Percentiles rank a stretch among this genome's conserved stretches.
Conservation (phyloP, 2,797 vertebrate species). For the Pipistrellus nathusii region DNA sequence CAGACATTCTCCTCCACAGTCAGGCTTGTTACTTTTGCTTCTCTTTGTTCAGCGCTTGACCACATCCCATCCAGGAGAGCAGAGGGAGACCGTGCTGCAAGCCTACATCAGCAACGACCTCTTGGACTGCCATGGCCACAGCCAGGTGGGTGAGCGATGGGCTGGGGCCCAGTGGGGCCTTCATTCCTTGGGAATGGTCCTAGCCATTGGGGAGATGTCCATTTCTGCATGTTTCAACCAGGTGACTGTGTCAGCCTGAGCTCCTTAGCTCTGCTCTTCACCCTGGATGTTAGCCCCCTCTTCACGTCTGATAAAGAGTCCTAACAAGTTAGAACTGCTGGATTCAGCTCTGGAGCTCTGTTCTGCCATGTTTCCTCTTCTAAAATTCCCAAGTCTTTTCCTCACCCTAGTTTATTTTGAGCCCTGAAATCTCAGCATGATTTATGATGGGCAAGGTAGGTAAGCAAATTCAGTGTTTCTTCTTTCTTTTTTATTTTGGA, state of each 20-base stretch:
- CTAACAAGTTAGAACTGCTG: neutral
- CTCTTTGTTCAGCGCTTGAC: constrained; percentile 93
- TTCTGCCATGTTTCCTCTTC: neutral
- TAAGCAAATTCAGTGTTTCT: neutral
- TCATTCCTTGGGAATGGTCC: neutral
- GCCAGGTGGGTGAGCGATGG: constrained; percentile 88
- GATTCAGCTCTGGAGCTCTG: neutral
- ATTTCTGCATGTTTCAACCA: accelerated
- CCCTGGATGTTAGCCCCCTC: neutral
- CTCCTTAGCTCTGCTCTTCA: neutral
- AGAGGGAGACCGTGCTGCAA: constrained; percentile 96
- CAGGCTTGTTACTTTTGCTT: neutral
- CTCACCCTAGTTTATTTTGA: neutral
- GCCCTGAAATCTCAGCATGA: neutral
- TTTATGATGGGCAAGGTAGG: neutral
- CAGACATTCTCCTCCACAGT: neutral
- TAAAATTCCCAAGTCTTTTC: neutral
- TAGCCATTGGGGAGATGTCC: neutral
- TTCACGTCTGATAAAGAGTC: neutral
- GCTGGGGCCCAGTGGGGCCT: neutral
- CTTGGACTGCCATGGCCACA: constrained; percentile 89
- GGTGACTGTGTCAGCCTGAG: neutral
- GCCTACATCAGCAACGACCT: constrained; percentile 96
- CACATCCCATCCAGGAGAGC: constrained; percentile 95
- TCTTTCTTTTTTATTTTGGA: neutral